Evolutionary conservation across 2,113 vertebrate genomes (phyloP).

Genomic region (Orcinus orca): DNA sequence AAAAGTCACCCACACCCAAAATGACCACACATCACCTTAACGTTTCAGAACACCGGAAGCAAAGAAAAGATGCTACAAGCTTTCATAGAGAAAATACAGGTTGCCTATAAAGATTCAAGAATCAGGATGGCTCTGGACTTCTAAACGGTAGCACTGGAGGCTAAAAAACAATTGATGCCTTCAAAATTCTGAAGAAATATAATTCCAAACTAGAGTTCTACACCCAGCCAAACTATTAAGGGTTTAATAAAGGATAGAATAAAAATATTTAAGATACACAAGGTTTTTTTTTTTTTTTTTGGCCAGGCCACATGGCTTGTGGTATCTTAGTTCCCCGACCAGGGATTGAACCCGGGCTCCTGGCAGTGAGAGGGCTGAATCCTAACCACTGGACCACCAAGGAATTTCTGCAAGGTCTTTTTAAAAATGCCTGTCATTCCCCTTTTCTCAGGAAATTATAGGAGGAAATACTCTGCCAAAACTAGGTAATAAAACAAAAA

Average conservation of each 20-base stretch:
- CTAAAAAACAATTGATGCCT: not conserved
- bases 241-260: not conserved
- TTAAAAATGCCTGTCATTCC: too few relatives aligned
- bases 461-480: not conserved
- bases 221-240: not conserved
- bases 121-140: not conserved
- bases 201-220: not conserved
- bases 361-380: not conserved
- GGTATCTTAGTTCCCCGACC: not conserved
- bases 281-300: not conserved
- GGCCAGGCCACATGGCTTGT: not conserved
- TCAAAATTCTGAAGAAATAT: not conserved
- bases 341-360: not conserved
- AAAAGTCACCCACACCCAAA: too few relatives aligned
- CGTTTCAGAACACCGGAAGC: not conserved
- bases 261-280: not conserved
- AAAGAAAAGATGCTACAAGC: not conserved
- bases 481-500: not conserved
- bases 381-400: not conserved
- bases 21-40: not conserved
- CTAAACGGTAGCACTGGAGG: not conserved
- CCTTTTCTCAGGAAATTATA: not conserved
- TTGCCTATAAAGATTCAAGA: not conserved
- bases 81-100: not conserved
- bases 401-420: too few relatives aligned